Base-by-base conservation (phyloP, 2,888 invertebrate species). In the Lithophane semibrunnea region DNA sequence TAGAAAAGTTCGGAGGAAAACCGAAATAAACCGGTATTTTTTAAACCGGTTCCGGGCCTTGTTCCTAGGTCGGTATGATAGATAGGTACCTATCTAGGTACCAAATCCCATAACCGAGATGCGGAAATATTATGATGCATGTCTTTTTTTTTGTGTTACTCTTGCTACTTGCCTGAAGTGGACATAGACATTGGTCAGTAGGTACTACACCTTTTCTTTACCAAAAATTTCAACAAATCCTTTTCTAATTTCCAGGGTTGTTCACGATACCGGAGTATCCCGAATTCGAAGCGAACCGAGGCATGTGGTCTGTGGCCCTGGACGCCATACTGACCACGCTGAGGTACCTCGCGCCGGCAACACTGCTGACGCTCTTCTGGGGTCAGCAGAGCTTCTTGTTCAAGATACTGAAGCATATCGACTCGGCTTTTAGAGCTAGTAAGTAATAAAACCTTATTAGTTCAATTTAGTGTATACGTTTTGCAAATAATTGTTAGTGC, bases 291-390 rank as follows among this genome's bases (percentile, higher is more conserved):
- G 87, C 87, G 83, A 89, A 91, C 88, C 94, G 91, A 90, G 96
- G 96, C 92, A 97, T 97, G 97, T 97, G 96, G 97, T 94, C 96
- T 82, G 91, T 94, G 81, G 95, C 95, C 77, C 88, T 96, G 73
- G 94, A 95, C 87, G 94, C 94, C 69, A 92, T 97, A 80, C 86
- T 96, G 87, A 96, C 97, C 80, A 96, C 97, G 86, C 93, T 97
- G 84, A 97, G 97, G 89, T 95, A 97, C 90, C 92, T 97, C 82
- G 95, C 97, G 83, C 97, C 97, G 82, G 95, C 97, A 63, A 97
- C 97, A 12, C 92, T 97, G 52, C 93, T 97, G 66, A 96, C 97
- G 0, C 88, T 97, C 47, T 94, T 97, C 90, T 97, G 97, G 96
- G 96, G 97, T 49, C 96, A 97, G 82, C 97, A 97, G 90, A 96